Evolutionary conservation across 1,140 invertebrate species (phyloP).

Genomic region (Halesus radiatus): DNA sequence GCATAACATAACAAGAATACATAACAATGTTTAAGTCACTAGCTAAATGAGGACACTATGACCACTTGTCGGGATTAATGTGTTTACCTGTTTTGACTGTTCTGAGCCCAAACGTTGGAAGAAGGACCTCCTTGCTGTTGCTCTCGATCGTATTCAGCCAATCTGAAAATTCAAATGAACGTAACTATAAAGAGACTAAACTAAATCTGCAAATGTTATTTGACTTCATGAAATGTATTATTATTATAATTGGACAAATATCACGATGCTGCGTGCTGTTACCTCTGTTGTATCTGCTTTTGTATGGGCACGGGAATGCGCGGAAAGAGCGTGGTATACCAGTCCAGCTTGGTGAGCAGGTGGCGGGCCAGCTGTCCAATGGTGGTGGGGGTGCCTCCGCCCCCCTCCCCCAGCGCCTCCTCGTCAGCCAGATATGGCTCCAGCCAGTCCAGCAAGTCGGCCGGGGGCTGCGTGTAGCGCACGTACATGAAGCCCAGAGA

Average conservation of each 20-base stretch:
- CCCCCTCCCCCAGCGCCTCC: conserved; percentile 97
- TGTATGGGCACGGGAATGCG: conserved; percentile 99
- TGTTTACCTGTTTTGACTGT: background rate
- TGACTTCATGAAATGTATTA: too few species aligned
- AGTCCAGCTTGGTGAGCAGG: conserved; percentile 96
- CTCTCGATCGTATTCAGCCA: conserved; percentile 10
- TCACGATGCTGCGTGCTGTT: conserved; percentile 1
- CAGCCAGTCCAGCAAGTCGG: conserved; percentile 97
- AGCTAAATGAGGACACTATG: too few species aligned
- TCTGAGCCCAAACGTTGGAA: background rate
- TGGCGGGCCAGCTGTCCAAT: conserved; percentile 95
- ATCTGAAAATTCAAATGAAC: background rate
- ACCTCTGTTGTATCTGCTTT: conserved; percentile 85
- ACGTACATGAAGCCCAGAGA: conserved; percentile 87
- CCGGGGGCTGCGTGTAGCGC: conserved; percentile 96
- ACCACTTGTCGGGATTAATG: too few species aligned
- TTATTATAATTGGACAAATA: too few species aligned
- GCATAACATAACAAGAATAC: too few species aligned
- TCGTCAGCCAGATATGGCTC: conserved; percentile 96
- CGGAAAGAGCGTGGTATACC: conserved; percentile 98
- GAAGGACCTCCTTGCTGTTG: background rate
- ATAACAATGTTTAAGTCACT: too few species aligned
- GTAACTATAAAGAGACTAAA: background rate
- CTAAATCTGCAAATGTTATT: too few species aligned
- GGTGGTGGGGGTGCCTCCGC: conserved; percentile 93